phyloP scores from a whole-genome alignment of 2,113 vertebrate species.

The Girardinichthys multiradiatus region DNA sequence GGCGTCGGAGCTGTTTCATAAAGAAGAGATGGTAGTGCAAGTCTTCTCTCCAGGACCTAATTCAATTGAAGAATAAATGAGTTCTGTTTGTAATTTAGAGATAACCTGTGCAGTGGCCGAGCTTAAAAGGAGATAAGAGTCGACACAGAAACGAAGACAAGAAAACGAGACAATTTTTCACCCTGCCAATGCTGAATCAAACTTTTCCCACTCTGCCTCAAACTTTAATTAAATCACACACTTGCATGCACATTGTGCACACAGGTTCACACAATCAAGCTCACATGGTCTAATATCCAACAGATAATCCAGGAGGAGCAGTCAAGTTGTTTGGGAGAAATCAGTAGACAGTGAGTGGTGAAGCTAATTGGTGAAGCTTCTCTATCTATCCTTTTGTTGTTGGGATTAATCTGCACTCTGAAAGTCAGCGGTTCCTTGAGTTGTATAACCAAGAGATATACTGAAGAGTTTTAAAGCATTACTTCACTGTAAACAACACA shows the following conservation, averaged over 20 bases:
- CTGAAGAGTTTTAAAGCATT: slow-evolving; percentile 30
- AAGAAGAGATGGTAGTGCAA: slow-evolving; percentile 55
- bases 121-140: slow-evolving; percentile 76
- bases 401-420: slow-evolving; percentile 64
- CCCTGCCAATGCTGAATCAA: slow-evolving; percentile 72
- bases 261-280: slow-evolving; percentile 39
- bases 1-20: slow-evolving; percentile 52
- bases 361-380: slow-evolving; percentile 49
- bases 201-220: slow-evolving; percentile 65
- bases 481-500: slow-evolving; percentile 2
- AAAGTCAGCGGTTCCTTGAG: slow-evolving; percentile 45
- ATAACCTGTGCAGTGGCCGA: slow-evolving; percentile 77
- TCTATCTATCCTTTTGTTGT: slow-evolving; percentile 50
- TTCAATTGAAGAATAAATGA: slow-evolving; percentile 83
- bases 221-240: slow-evolving; percentile 83
- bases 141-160: slow-evolving; percentile 75
- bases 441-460: slow-evolving; percentile 6
- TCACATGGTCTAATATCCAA: slow-evolving; percentile 26
- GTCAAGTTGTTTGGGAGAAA: slow-evolving; percentile 62
- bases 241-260: slow-evolving; percentile 65
- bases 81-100: slow-evolving; percentile 81
- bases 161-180: slow-evolving; percentile 79
- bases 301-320: slow-evolving; percentile 70
- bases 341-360: slow-evolving; percentile 54
- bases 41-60: slow-evolving; percentile 66